A percentile compares a stretch with the other conserved stretches of the same genome.
Conservation (phyloP, 2,888 invertebrate species). For the Galerucella nymphaeae region DNA sequence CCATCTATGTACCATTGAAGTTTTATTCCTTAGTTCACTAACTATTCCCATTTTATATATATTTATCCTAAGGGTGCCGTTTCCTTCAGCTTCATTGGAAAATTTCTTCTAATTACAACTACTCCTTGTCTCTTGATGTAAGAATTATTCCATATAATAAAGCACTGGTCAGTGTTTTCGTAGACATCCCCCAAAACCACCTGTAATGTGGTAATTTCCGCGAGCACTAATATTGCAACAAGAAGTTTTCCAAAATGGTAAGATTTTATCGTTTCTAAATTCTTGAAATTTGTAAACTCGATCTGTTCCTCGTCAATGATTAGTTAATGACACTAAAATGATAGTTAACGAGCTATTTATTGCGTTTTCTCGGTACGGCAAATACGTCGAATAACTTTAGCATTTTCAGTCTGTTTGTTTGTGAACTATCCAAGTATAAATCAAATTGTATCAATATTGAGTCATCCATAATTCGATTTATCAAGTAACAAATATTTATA, state of each 20-base stretch:
- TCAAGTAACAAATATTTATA: neutral
- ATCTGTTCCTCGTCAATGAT: neutral
- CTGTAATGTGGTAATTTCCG: neutral
- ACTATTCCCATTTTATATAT: too few species aligned
- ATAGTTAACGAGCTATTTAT: conserved; percentile 4
- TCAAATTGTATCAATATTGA: neutral
- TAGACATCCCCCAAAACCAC: neutral
- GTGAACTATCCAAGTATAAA: neutral
- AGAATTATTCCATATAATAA: neutral
- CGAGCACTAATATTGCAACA: neutral
- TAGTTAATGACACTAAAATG: neutral
- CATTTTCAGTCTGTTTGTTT: neutral
- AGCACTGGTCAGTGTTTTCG: neutral
- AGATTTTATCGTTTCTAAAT: neutral
- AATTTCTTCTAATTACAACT: too few species aligned
- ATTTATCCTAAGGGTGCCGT: too few species aligned
- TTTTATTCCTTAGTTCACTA: too few species aligned
- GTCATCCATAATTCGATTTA: neutral
- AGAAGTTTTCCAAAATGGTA: neutral
- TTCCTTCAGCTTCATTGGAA: too few species aligned
- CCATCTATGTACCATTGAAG: too few species aligned
- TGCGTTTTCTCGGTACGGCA: neutral
- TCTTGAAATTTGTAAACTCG: neutral
- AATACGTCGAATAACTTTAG: neutral
- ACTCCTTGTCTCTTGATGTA: too few species aligned